Percentiles rank a stretch among this genome's conserved stretches.
phyloP scores from a whole-genome alignment of 2,113 vertebrate species.

The Anolis carolinensis region DNA sequence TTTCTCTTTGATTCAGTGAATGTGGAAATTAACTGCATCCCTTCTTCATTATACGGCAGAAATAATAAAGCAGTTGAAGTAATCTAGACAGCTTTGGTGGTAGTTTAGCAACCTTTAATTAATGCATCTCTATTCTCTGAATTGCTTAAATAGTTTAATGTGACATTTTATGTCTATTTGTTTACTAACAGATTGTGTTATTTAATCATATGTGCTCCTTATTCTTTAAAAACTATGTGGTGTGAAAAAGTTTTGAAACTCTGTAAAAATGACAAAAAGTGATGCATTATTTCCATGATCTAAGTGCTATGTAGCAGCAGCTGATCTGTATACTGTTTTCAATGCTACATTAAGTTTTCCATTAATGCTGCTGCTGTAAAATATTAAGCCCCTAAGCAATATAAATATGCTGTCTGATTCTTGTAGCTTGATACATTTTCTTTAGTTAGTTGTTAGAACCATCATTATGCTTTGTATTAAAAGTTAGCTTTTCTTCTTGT shows the following conservation, averaged over 20 bases:
- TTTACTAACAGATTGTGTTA: neutral
- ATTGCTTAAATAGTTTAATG: neutral
- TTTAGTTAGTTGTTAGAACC: constrained; percentile 55
- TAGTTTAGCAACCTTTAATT: neutral
- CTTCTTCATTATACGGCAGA: neutral
- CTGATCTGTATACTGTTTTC: constrained; percentile 84
- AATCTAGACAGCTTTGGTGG: neutral
- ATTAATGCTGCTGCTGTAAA: constrained; percentile 87
- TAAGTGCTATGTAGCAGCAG: constrained; percentile 81
- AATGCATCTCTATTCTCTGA: neutral
- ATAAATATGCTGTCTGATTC: constrained; percentile 72
- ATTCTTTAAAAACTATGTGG: neutral
- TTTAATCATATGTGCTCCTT: constrained; percentile 11
- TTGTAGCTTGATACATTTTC: constrained; percentile 51
- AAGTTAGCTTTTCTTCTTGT: constrained; percentile 50
- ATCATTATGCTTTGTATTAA: constrained; percentile 51
- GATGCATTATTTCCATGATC: constrained; percentile 79
- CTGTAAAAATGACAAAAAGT: constrained; percentile 69
- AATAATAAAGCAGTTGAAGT: neutral
- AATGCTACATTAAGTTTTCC: constrained; percentile 94
- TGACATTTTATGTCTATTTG: neutral
- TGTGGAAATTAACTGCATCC: neutral
- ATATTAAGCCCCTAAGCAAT: constrained; percentile 81
- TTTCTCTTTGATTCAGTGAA: neutral
- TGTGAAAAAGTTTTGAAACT: constrained; percentile 15